Percentiles rank a stretch among this genome's conserved stretches.
These are phyloP conservation scores for Stenchaetothrips biformis DNA, from an alignment of 2,888 invertebrate genomes.

Conservation along the genomic window DNA sequence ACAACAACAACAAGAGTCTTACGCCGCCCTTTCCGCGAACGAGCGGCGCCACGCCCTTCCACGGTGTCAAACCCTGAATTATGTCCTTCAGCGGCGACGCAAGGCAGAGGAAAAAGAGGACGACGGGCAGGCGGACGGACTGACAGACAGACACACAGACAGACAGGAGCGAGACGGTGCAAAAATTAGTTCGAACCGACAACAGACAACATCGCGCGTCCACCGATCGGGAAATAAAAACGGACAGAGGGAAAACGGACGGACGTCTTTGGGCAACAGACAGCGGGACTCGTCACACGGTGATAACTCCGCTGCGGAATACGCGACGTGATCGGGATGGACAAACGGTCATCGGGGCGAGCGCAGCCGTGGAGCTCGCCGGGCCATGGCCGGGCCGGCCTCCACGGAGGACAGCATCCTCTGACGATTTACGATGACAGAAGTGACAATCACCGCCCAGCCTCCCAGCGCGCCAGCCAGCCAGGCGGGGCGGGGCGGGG, in stretches of 20 bases:
- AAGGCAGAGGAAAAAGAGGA: neutral
- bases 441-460: slow-evolving; percentile 13
- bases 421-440: slow-evolving; percentile 18
- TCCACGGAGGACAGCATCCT: neutral
- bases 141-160: neutral
- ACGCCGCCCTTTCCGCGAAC: neutral
- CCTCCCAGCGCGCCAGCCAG: neutral
- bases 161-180: neutral
- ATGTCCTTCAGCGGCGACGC: neutral
- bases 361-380: neutral
- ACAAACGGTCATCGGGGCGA: slow-evolving; percentile 7
- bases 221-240: neutral
- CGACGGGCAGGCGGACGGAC: neutral
- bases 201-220: neutral
- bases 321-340: slow-evolving; percentile 19
- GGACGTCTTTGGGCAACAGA: neutral
- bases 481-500: neutral
- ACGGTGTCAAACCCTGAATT: slow-evolving; percentile 19
- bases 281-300: neutral
- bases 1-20: no score
- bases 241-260: neutral
- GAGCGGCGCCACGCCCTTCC: neutral
- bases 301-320: slow-evolving; percentile 5
- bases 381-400: neutral
- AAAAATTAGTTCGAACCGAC: neutral